Conservation (phyloP, 2,888 invertebrate species). For the Ichneumoninae sp. region DNA sequence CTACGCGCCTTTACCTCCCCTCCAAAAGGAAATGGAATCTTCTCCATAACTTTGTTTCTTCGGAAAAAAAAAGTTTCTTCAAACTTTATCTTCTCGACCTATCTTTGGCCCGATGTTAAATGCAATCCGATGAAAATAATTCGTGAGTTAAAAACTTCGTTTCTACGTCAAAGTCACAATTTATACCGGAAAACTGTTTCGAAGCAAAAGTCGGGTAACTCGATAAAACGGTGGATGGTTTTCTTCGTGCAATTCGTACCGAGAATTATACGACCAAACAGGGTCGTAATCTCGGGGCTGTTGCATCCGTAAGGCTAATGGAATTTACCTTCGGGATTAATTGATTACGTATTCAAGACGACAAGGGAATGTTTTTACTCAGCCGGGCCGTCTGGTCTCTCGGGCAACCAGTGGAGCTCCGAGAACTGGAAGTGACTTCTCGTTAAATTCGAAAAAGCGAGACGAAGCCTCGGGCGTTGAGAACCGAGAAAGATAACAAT, state of each 20-base stretch:
- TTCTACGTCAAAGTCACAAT: not conserved
- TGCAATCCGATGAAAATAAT: not conserved
- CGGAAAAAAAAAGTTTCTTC: too few species aligned
- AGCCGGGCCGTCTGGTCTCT: not conserved
- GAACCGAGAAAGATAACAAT: too few species aligned
- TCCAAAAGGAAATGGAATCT: too few species aligned
- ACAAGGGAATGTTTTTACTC: not conserved
- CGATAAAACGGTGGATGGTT: not conserved
- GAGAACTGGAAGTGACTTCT: constrained; percentile 7
- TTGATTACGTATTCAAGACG: constrained; percentile 44
- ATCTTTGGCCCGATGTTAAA: too few species aligned
- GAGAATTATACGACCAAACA: not conserved
- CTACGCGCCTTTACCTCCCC: too few species aligned
- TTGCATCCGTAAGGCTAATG: not conserved
- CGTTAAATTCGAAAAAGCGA: not conserved
- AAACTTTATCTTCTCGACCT: too few species aligned
- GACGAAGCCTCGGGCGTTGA: too few species aligned
- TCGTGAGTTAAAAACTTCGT: not conserved
- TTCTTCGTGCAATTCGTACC: not conserved
- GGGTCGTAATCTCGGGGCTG: not conserved
- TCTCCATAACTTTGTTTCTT: too few species aligned
- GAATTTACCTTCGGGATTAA: constrained; percentile 42
- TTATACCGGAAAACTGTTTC: not conserved
- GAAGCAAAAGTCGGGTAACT: not conserved
- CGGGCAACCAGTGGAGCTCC: not conserved